These are phyloP conservation scores for Apus apus DNA, from an alignment of 2,113 vertebrate genomes.

Conservation along the genomic window DNA sequence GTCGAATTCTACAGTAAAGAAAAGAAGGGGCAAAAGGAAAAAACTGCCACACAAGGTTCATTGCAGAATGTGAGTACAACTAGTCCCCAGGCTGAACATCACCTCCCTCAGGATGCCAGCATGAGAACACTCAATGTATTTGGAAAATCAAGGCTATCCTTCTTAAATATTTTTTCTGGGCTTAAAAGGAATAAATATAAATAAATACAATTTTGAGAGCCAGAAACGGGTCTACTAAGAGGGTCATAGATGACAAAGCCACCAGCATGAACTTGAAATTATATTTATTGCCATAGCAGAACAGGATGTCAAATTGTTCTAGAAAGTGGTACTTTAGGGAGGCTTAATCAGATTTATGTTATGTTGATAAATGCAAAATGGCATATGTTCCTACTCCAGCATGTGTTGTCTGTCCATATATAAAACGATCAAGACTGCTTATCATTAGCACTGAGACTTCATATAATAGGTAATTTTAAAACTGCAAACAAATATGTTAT, in stretches of 20 bases:
- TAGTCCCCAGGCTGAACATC: background rate
- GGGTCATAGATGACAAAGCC: background rate
- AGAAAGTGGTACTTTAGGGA: background rate
- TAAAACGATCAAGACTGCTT: background rate
- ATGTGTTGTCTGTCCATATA: background rate
- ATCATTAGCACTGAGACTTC: background rate
- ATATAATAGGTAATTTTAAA: background rate
- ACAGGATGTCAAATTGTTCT: background rate
- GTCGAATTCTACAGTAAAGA: background rate
- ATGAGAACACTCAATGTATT: background rate
- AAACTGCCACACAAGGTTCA: background rate
- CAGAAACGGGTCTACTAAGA: background rate
- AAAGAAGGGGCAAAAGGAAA: background rate
- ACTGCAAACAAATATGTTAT: background rate
- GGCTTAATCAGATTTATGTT: background rate
- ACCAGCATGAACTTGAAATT: background rate
- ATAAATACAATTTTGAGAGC: background rate
- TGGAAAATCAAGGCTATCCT: background rate
- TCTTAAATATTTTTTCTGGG: background rate
- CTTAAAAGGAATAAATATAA: background rate
- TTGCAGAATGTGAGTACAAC: background rate
- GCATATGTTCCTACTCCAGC: background rate
- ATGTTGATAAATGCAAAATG: background rate
- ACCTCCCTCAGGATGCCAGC: background rate
- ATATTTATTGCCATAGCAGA: background rate